A percentile compares a stretch with the other conserved stretches of the same genome.
Conservation (phyloP, 2,797 vertebrate genomes). For the Argyrosomus regius region DNA sequence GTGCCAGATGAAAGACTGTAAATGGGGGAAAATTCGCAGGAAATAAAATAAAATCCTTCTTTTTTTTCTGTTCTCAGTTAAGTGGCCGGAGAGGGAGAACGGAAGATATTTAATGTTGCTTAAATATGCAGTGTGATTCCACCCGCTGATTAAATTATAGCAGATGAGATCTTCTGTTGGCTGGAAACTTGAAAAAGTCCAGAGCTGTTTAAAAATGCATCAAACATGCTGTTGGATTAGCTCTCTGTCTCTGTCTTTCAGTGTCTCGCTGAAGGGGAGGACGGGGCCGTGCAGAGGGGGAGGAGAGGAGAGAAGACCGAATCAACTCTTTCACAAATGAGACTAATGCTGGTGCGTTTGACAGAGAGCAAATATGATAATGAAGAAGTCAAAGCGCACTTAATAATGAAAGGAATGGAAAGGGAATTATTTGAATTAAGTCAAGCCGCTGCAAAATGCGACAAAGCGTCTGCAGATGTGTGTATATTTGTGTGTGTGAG, state of each 20-base stretch:
- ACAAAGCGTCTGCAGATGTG: conserved; percentile 21
- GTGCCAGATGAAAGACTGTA: conserved; percentile 79
- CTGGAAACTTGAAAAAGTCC: conserved; percentile 83
- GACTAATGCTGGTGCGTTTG: conserved; percentile 52
- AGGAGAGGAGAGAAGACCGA: conserved; percentile 12
- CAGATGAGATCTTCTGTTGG: conserved; percentile 81
- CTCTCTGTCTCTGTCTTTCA: conserved; percentile 77
- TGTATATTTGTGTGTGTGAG: conserved; percentile 19
- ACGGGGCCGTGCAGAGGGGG: conserved; percentile 16
- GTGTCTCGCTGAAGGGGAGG: conserved; percentile 51
- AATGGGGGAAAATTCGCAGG: conserved; percentile 72
- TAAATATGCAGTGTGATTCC: conserved; percentile 88
- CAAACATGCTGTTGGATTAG: conserved; percentile 87
- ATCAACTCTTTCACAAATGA: conserved; percentile 60
- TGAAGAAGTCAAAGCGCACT: conserved; percentile 54
- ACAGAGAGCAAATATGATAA: conserved; percentile 67
- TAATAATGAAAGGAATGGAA: conserved; percentile 58
- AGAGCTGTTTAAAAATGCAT: conserved; percentile 88
- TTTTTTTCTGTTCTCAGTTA: conserved; percentile 67
- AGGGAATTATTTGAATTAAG: conserved; percentile 59
- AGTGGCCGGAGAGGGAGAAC: conserved; percentile 79
- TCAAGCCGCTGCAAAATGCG: conserved; percentile 46
- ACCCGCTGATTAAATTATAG: conserved; percentile 86
- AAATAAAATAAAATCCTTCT: conserved; percentile 76
- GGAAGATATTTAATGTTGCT: conserved; percentile 85